A percentile compares a stretch with the other conserved stretches of the same genome.
phyloP scores from a whole-genome alignment of 2,888 invertebrate genomes.

The Ophion slaviceki region DNA sequence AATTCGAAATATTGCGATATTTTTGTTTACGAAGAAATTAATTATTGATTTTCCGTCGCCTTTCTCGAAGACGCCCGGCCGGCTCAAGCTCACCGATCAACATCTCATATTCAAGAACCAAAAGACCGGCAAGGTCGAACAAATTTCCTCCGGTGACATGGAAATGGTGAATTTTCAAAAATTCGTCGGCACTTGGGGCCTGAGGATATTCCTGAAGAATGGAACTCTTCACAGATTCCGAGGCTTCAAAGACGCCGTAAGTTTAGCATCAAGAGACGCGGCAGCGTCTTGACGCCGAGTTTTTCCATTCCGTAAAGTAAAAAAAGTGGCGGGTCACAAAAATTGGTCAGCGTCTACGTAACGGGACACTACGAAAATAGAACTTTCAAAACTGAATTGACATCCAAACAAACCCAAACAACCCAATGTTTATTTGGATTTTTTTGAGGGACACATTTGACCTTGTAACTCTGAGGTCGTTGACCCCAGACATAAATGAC shows the following conservation, averaged over 20 bases:
- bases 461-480: no score
- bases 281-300: not conserved
- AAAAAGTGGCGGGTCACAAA: not conserved
- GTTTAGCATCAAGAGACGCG: slow-evolving; percentile 68
- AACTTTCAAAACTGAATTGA: no score
- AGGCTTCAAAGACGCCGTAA: slow-evolving; percentile 95
- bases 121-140: slow-evolving; percentile 98
- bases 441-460: no score
- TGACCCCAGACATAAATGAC: no score
- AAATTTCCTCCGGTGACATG: slow-evolving; percentile 92
- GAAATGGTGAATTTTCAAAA: slow-evolving; percentile 96
- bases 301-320: not conserved
- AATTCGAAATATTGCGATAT: not conserved
- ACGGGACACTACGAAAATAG: no score
- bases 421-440: no score
- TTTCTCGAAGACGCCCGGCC: slow-evolving; percentile 91
- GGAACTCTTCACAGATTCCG: slow-evolving; percentile 95
- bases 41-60: not conserved
- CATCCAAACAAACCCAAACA: no score
- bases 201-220: slow-evolving; percentile 95
- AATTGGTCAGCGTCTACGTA: not conserved
- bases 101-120: slow-evolving; percentile 96
- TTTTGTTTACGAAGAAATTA: slow-evolving; percentile 21
- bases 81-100: slow-evolving; percentile 96
- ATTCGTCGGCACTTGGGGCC: slow-evolving; percentile 95